phyloP scores from a whole-genome alignment of 2,113 vertebrate genomes.

The Proterorhinus semilunaris region DNA sequence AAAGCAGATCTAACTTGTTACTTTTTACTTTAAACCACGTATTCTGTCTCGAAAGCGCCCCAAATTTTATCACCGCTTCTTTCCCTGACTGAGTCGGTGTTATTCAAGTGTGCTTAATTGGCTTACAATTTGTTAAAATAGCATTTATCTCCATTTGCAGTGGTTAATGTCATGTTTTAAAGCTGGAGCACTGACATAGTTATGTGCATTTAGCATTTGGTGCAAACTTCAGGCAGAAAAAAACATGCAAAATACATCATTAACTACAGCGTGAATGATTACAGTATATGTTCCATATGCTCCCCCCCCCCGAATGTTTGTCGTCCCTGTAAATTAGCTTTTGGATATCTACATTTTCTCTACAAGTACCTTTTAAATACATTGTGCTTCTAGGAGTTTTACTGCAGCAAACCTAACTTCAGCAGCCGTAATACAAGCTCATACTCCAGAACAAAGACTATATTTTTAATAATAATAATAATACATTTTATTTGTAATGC shows the following conservation, averaged over 20 bases:
- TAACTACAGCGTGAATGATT: not conserved
- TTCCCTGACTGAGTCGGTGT: slow-evolving; percentile 12
- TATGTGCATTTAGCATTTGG: slow-evolving; percentile 3
- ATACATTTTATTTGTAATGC: too few species aligned
- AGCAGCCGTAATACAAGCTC: too few species aligned
- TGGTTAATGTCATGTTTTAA: slow-evolving; percentile 13
- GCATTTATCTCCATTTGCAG: slow-evolving; percentile 12
- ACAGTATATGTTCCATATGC: slow-evolving; percentile 1
- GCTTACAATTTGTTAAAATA: slow-evolving; percentile 30
- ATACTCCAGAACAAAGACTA: too few species aligned
- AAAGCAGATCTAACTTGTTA: slow-evolving; percentile 33
- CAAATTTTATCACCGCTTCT: slow-evolving; percentile 15
- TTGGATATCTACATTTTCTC: not conserved
- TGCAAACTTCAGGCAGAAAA: slow-evolving; percentile 1
- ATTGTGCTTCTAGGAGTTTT: not conserved
- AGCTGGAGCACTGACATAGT: not conserved
- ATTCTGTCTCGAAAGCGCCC: not conserved
- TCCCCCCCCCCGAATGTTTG: not conserved
- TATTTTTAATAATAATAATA: too few species aligned
- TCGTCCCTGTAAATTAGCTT: not conserved
- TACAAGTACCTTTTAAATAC: not conserved
- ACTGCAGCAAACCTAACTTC: not conserved
- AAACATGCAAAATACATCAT: slow-evolving; percentile 1
- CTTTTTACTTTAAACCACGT: slow-evolving; percentile 15
- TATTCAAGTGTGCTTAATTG: slow-evolving; percentile 20